These are phyloP conservation scores for Morphnarchus princeps DNA, from an alignment of 2,113 vertebrate species.

Conservation along the genomic window DNA sequence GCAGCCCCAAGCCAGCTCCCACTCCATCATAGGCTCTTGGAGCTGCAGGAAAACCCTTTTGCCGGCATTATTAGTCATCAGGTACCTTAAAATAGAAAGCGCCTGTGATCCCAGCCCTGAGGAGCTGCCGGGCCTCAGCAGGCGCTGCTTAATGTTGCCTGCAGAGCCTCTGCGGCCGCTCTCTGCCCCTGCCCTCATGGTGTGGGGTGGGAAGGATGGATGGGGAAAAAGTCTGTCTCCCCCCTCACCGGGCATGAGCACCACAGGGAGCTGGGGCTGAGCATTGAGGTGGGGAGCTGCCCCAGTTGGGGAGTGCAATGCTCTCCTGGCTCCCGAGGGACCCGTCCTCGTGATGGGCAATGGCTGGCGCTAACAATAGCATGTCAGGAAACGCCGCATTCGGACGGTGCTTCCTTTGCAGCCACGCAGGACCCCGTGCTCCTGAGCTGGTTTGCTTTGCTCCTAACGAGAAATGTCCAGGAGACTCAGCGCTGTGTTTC, in stretches of 20 bases:
- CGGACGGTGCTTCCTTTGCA: background rate
- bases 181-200: fast-evolving
- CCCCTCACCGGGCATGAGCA: fast-evolving
- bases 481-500: background rate
- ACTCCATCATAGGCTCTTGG: background rate
- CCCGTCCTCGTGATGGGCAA: background rate
- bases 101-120: background rate
- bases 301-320: background rate
- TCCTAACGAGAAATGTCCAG: background rate
- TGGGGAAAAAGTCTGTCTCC: fast-evolving
- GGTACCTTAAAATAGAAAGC: constrained; percentile 21
- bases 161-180: fast-evolving
- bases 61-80: background rate
- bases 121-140: background rate
- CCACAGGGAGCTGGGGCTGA: background rate
- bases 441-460: background rate
- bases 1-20: background rate
- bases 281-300: background rate
- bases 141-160: background rate
- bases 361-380: background rate
- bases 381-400: background rate
- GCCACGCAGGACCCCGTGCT: background rate
- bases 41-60: constrained; percentile 11
- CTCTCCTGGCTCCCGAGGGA: background rate
- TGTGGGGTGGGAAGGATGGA: background rate